Evolutionary conservation across 92 coral and sea anemone species (phyloP), one percentile per base, ranked within the genome.

Genomic region (Scolanthus callimorphus): DNA sequence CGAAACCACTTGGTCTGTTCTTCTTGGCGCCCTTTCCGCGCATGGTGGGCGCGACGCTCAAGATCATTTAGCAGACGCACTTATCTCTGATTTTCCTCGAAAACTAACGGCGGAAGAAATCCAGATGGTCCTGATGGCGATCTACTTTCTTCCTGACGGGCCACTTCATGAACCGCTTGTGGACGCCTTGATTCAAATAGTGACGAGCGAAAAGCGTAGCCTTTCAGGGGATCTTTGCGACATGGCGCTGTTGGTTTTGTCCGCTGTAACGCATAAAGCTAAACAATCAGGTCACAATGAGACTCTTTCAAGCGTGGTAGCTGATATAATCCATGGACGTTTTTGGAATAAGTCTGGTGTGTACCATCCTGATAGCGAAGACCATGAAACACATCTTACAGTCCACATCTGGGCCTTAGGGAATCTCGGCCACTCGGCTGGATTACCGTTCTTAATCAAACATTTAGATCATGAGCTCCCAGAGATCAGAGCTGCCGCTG

Each of bases 361-460:
- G 11, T 62, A 75, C 50, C 73, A 63, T 31, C 76, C 83, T 30
- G 79, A 82, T 0, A 84, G 85, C 29, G 66, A 49, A 4, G 77
- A 86, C 24, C 88, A 81, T 21, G 97, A 76, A 27, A 25, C 73
- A 2, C 80, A 81, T 52, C 71, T 89, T n/a, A 65, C 83, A 68
- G 82, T 77, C 21, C 97, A 89, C 39, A 65, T 89, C 44, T 89
- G 97, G 97, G 97, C 91, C 27, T 75, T 89, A 38, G 97, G 97
- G 25, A 89, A 89, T 63, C 83, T 89, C 2, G 97, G 97, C 29
- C 88, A 89, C 29, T 39, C 49, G 21, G 73, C 78, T 27, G 86
- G 85, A 8, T 74, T 89, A 20, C 59, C 61, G 12, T 43, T 82
- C 39, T 79, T 89, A 55, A 62, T 85, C 11, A 54, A 70, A 37